Evolutionary conservation across 2,797 vertebrate genomes (phyloP).

Genomic region (Crenichthys baileyi): DNA sequence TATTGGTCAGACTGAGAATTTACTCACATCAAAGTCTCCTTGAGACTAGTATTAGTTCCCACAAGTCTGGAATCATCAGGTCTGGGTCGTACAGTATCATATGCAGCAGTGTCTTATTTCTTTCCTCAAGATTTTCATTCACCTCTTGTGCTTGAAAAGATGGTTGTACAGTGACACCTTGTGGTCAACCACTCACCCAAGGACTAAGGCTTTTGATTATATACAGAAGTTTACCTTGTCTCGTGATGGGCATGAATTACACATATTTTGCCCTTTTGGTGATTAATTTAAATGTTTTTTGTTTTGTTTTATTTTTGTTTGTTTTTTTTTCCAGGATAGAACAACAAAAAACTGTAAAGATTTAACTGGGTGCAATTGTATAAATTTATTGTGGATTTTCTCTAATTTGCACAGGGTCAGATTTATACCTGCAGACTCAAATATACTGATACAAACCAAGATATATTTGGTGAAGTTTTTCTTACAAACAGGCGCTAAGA

Average conservation of each 20-base stretch:
- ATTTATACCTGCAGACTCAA: neutral
- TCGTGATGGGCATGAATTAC: neutral
- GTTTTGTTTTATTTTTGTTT: neutral
- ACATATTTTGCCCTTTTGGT: neutral
- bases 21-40: conserved; percentile 26
- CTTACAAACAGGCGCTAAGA: neutral
- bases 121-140: conserved; percentile 28
- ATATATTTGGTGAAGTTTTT: neutral
- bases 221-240: neutral
- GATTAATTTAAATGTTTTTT: neutral
- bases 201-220: neutral
- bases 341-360: neutral
- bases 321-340: neutral
- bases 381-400: neutral
- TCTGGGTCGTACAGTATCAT: conserved; percentile 34
- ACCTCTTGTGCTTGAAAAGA: neutral
- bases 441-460: neutral
- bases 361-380: neutral
- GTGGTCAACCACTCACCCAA: conserved; percentile 30
- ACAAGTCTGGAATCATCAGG: conserved; percentile 37
- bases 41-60: conserved; percentile 10
- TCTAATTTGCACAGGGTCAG: neutral
- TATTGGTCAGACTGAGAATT: conserved; percentile 35
- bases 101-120: conserved; percentile 12
- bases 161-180: conserved; percentile 64